Evolutionary conservation across 1,140 invertebrate species (phyloP), one percentile per base, ranked within the genome.

Genomic region (Aphaenogaster rudis): DNA sequence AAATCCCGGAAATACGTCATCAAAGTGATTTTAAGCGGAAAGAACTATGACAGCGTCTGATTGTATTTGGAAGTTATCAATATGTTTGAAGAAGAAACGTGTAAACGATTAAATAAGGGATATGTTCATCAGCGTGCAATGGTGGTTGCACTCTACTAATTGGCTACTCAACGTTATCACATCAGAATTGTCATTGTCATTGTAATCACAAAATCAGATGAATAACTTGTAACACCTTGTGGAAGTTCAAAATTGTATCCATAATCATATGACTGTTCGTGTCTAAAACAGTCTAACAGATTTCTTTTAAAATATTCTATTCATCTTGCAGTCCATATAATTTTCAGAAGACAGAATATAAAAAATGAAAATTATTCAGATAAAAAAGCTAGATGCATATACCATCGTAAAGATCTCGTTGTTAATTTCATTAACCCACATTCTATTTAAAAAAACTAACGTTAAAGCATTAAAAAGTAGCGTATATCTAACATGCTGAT

Each of bases 1-100:
- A 54, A 54, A 54, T 39, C n/a, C 13, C 8, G 15, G 39, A 71
- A 81, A 71, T 57, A n/a, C 36, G 9, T 33, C 42, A 28, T 81
- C 9, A 7, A 71, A 71, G 2, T 36, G 54, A 52, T n/a, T 36
- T 82, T 36, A n/a, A 84, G 13, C 15, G 21, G 15, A 33, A n/a
- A 42, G 0, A 13, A 72, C 13, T 3, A 9, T 15, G 42, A 66
- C 13, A 21, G 42, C 8, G n/a, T 63, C 28, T 11, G 42, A 50
- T 50, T 50, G 15, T 21, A 36, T 50, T 79, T 28, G 5, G 1
- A 36, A 50, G 0, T 21, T 3, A 15, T 42, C 13, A 15, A 54
- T 3, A 36, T 28, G 28, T 66, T 64, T 64, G 7, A 64, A n/a
- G 33, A 45, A n/a, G 42, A 33, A 63, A 50, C 3, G 36, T 48